Evolutionary conservation across 2,113 vertebrate genomes (phyloP).

Genomic region (Thamnophis sirtalis): DNA sequence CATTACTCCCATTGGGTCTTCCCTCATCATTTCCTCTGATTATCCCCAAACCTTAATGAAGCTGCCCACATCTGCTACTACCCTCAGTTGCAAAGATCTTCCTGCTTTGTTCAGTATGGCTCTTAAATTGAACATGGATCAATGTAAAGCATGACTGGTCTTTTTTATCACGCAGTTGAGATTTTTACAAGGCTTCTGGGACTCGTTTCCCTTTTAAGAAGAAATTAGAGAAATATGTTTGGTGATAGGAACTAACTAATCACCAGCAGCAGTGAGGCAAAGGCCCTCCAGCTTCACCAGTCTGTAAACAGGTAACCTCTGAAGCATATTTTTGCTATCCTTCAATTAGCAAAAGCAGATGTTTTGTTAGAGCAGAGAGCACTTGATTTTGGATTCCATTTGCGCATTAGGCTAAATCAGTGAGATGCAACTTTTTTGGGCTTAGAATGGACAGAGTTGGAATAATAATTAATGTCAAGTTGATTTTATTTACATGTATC

Average conservation of each 20-base stretch:
- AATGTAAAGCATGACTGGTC: slow-evolving; percentile 27
- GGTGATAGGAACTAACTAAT: not conserved
- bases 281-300: slow-evolving; percentile 28
- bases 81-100: slow-evolving; percentile 22
- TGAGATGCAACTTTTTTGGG: not conserved
- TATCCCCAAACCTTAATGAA: slow-evolving; percentile 16
- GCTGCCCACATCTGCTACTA: slow-evolving; percentile 24
- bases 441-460: not conserved
- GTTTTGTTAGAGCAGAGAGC: slow-evolving; percentile 18
- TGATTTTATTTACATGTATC: not conserved
- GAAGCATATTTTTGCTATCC: not conserved
- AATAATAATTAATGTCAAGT: not conserved
- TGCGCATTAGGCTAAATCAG: not conserved
- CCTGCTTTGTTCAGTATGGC: slow-evolving; percentile 12
- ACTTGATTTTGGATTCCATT: not conserved
- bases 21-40: slow-evolving; percentile 18
- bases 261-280: not conserved
- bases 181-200: slow-evolving; percentile 4
- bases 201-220: not conserved
- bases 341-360: slow-evolving; percentile 35
- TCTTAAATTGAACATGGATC: slow-evolving; percentile 43
- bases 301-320: not conserved
- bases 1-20: not conserved
- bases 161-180: not conserved
- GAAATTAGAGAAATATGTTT: not conserved